Base-by-base conservation (phyloP, 1,140 invertebrate species). In the Araneus ventricosus region DNA sequence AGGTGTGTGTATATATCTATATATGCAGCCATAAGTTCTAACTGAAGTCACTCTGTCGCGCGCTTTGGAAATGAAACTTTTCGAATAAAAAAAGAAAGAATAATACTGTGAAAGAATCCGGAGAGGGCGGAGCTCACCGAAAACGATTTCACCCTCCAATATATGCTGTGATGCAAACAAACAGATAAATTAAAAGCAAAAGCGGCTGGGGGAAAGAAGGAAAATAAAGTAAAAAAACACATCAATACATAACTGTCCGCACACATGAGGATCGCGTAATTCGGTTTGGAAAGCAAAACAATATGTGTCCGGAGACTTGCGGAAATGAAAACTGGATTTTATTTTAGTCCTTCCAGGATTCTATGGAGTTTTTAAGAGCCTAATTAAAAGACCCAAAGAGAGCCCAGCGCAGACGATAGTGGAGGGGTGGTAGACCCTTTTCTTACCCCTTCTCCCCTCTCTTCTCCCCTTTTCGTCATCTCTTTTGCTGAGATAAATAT, bases 281-380 rank as follows among this genome's bases (percentile, higher is more conserved):
- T 82, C 39, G 39, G 37, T 52, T 82, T 82, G 7, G 80, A 6
- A 75, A 34, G 41, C 39, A 52, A 82, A 82, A 82, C 39, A 82
- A 82, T 82, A 82, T n/a, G 79, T 41, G 80, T 41, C 37, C 27
- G 22, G 70, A 82, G 80, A 52, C 22, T 82, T n/a, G n/a, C 37
- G 80, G 80, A 82, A 82, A 82, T 82, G 80, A 82, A 82, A 52
- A 27, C 80, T 82, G 80, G 41, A 52, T 41, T 82, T 82, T 82
- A 45, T n/a, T 82, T 41, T 14, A 24, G 80, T 37, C 70, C 17
- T 75, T 17, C 8, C 27, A 30, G 80, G 80, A 82, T 82, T 52
- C 22, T 24, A 27, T 22, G 39, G 80, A 45, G 22, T 82, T 82
- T 82, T 82, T 45, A 82, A 82, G 41, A 82, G 80, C 27, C 80